Percentiles rank a stretch among this genome's conserved stretches.
These are phyloP conservation scores for Sebastes iracundus DNA, from an alignment of 2,797 vertebrate species.

Conservation along the genomic window DNA sequence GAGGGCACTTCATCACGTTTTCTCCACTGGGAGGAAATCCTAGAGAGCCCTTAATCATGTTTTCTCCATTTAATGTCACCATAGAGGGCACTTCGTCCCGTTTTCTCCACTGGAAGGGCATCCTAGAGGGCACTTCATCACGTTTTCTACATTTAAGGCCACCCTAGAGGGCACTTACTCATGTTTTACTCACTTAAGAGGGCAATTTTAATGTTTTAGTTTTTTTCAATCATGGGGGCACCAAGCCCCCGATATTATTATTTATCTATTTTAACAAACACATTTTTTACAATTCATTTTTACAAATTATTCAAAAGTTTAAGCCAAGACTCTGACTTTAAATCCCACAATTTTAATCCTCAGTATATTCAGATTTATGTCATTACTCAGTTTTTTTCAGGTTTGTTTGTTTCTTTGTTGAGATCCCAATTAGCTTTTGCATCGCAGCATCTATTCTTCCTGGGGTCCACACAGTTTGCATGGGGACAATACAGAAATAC, in stretches of 20 bases:
- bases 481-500: neutral
- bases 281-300: no score
- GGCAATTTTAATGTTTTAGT: no score
- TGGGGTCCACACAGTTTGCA: no score
- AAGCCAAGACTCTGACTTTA: neutral
- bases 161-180: no score
- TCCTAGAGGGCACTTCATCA: no score
- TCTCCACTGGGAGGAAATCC: no score
- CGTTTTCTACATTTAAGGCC: no score
- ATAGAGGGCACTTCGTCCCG: fast-evolving
- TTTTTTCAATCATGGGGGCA: no score
- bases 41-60: fast-evolving
- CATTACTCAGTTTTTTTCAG: neutral
- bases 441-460: neutral
- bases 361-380: neutral
- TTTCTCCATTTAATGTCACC: no score
- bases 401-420: neutral
- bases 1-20: no score
- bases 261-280: neutral
- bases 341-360: neutral
- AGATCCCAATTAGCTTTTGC: neutral
- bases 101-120: no score
- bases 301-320: neutral
- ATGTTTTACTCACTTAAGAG: no score
- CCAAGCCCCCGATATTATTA: neutral